phyloP scores from a whole-genome alignment of 2,113 vertebrate genomes.

The Scomber scombrus region DNA sequence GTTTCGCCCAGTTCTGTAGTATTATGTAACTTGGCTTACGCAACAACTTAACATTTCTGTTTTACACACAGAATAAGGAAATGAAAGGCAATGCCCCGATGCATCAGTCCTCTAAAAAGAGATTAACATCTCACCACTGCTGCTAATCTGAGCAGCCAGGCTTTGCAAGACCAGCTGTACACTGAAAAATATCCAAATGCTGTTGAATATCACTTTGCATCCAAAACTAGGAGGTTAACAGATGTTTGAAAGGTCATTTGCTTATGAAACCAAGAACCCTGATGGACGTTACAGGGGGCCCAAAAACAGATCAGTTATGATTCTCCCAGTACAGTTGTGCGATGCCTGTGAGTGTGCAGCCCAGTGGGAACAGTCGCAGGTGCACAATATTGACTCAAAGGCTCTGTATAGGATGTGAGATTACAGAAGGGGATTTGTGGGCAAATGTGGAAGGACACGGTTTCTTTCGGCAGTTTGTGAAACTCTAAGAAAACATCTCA shows the following conservation, averaged over 20 bases:
- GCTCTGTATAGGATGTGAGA: conserved; percentile 46
- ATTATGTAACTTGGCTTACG: conserved; percentile 69
- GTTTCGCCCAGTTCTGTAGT: conserved; percentile 50
- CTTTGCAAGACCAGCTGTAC: background rate
- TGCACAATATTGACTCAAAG: conserved; percentile 73
- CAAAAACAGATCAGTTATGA: conserved; percentile 49
- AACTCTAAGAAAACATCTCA: conserved; percentile 1
- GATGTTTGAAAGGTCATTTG: conserved; percentile 67
- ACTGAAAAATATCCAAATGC: conserved; percentile 11
- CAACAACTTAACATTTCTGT: conserved; percentile 60
- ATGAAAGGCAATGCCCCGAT: background rate
- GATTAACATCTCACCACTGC: background rate
- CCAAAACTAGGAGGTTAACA: conserved; percentile 32
- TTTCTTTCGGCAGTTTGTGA: conserved; percentile 40
- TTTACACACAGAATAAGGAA: conserved; percentile 44
- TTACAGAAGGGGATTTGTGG: conserved; percentile 28
- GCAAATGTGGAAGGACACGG: conserved; percentile 35
- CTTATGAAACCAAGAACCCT: conserved; percentile 69
- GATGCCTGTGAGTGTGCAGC: conserved; percentile 22
- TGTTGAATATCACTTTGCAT: conserved; percentile 3
- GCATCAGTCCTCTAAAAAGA: background rate
- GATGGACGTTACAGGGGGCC: conserved; percentile 31
- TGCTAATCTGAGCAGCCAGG: background rate
- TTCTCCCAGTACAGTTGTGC: conserved; percentile 18
- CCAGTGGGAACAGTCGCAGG: conserved; percentile 78